phyloP scores from a whole-genome alignment of 2,113 vertebrate genomes.

The Eclectus roratus region DNA sequence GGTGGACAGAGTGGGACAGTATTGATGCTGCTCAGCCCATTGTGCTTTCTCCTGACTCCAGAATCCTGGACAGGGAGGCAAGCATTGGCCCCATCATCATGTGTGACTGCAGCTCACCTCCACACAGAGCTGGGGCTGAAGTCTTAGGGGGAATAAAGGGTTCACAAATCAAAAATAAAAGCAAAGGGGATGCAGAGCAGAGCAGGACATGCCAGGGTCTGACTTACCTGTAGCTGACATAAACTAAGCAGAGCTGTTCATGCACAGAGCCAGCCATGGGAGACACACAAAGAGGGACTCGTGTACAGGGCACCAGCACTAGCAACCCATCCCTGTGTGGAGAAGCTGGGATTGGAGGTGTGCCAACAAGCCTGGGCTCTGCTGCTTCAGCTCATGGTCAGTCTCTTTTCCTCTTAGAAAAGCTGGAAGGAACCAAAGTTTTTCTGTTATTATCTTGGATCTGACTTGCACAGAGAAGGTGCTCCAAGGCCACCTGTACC shows the following conservation, averaged over 20 bases:
- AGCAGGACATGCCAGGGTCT: neutral
- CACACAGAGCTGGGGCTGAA: neutral
- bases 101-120: neutral
- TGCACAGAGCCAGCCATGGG: neutral
- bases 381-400: neutral
- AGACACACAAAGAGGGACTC: neutral
- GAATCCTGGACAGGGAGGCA: neutral
- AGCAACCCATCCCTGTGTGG: neutral
- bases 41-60: neutral
- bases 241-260: neutral
- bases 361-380: neutral
- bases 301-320: neutral
- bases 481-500: neutral
- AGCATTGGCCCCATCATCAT: neutral
- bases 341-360: neutral
- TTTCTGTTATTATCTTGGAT: slow-evolving; percentile 26
- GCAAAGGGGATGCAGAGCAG: neutral
- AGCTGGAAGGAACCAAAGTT: neutral
- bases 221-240: neutral
- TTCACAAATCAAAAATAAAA: neutral
- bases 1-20: accelerated
- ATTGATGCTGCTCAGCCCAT: accelerated
- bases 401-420: neutral
- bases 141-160: neutral
- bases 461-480: neutral